phyloP scores from a whole-genome alignment of 1,140 invertebrate species.

The Lutraria rhynchaena region DNA sequence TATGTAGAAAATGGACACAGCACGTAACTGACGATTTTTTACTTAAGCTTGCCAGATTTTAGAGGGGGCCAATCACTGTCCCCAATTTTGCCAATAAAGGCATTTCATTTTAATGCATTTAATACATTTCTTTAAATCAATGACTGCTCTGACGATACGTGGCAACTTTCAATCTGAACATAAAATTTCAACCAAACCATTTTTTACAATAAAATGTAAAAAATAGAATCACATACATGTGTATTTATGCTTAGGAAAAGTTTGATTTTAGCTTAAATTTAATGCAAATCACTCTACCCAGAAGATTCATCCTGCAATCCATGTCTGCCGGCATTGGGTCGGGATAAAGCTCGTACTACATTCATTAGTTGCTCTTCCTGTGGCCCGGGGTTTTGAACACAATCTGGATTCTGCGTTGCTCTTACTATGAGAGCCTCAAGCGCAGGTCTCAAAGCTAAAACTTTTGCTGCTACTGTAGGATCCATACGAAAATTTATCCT shows the following conservation, averaged over 20 bases:
- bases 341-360: slow-evolving; percentile 74
- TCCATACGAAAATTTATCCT: slow-evolving; percentile 95
- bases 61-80: too few relatives aligned
- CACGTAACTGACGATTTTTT: too few relatives aligned
- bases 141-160: neutral
- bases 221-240: neutral
- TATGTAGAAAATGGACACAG: too few relatives aligned
- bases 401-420: slow-evolving; percentile 90
- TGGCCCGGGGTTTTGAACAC: slow-evolving; percentile 67
- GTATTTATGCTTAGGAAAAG: neutral
- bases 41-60: too few relatives aligned
- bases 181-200: too few relatives aligned
- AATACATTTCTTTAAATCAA: too few relatives aligned
- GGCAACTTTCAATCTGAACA: too few relatives aligned
- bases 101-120: too few relatives aligned
- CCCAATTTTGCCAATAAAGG: too few relatives aligned
- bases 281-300: slow-evolving; percentile 59
- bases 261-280: too few relatives aligned
- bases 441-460: slow-evolving; percentile 93
- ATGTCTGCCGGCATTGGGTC: slow-evolving; percentile 72
- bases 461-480: slow-evolving; percentile 88
- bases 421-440: slow-evolving; percentile 92
- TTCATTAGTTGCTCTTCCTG: slow-evolving; percentile 77
- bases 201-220: neutral
- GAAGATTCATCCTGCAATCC: slow-evolving; percentile 63